Percentiles rank a stretch among this genome's conserved stretches.
phyloP scores from a whole-genome alignment of 2,113 vertebrate genomes.

The Rhinogobius similis region DNA sequence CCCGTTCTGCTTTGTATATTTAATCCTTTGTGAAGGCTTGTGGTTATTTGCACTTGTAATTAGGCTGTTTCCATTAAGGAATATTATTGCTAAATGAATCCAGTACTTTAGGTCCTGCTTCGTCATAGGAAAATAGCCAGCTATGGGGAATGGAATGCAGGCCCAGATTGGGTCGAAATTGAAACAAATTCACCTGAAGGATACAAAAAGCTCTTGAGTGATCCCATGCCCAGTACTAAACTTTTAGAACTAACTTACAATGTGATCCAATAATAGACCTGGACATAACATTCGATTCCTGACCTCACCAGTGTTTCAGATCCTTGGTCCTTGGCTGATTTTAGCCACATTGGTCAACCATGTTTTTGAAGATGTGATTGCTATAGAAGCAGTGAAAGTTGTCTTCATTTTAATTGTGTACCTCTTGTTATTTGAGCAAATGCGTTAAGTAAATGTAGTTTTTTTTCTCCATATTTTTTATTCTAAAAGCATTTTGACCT shows the following conservation, averaged over 20 bases:
- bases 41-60: constrained; percentile 72
- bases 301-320: not conserved
- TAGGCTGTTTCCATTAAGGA: constrained; percentile 77
- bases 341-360: not conserved
- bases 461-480: too few species aligned
- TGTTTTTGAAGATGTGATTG: not conserved
- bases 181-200: constrained; percentile 59
- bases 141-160: constrained; percentile 43
- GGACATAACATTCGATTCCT: not conserved
- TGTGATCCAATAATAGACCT: not conserved
- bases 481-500: too few species aligned
- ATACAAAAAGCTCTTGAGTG: constrained; percentile 37
- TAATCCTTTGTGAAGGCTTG: constrained; percentile 74
- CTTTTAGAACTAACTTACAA: not conserved
- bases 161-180: constrained; percentile 46
- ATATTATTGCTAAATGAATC: constrained; percentile 72
- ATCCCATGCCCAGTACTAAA: constrained; percentile 25
- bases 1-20: constrained; percentile 62
- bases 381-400: not conserved
- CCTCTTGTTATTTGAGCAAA: too few species aligned
- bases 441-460: too few species aligned
- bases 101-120: constrained; percentile 63
- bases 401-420: too few species aligned
- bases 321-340: not conserved
- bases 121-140: constrained; percentile 62